Conservation (phyloP, 2,113 vertebrate species). For the Erythrolamprus reginae region DNA sequence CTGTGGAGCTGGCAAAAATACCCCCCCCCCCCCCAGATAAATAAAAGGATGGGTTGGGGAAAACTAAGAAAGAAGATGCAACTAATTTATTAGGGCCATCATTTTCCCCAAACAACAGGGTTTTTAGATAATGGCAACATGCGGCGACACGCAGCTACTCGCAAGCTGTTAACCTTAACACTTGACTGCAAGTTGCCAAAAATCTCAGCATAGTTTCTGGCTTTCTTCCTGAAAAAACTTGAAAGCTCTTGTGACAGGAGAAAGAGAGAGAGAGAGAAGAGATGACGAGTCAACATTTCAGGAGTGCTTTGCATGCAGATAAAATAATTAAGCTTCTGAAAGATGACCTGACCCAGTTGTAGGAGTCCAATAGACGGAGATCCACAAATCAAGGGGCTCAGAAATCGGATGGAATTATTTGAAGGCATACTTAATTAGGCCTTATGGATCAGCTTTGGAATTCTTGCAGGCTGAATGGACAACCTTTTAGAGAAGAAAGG, state of each 20-base stretch:
- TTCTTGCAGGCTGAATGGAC: neutral
- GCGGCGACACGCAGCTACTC: constrained; percentile 36
- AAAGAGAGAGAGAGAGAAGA: neutral
- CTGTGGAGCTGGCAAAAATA: constrained; percentile 3
- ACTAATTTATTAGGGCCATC: constrained; percentile 37
- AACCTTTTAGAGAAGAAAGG: neutral
- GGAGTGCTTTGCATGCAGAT: constrained; percentile 18
- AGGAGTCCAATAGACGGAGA: neutral
- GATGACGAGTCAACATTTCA: constrained; percentile 11
- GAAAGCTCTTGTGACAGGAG: constrained; percentile 28
- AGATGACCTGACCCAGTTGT: neutral
- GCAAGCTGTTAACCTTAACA: constrained; percentile 59
- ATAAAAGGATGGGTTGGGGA: neutral
- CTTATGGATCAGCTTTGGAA: neutral
- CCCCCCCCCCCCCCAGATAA: neutral
- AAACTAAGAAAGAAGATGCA: neutral
- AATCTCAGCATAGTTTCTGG: constrained; percentile 40
- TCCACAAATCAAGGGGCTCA: neutral
- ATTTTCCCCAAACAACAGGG: constrained; percentile 46
- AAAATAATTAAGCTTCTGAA: constrained; percentile 13
- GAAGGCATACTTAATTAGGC: neutral
- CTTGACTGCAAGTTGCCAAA: constrained; percentile 43
- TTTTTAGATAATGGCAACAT: constrained; percentile 51
- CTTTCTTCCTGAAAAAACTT: constrained; percentile 41
- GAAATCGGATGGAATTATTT: neutral